phyloP scores from a whole-genome alignment of 1,140 invertebrate genomes.

The Belonocnema kinseyi region DNA sequence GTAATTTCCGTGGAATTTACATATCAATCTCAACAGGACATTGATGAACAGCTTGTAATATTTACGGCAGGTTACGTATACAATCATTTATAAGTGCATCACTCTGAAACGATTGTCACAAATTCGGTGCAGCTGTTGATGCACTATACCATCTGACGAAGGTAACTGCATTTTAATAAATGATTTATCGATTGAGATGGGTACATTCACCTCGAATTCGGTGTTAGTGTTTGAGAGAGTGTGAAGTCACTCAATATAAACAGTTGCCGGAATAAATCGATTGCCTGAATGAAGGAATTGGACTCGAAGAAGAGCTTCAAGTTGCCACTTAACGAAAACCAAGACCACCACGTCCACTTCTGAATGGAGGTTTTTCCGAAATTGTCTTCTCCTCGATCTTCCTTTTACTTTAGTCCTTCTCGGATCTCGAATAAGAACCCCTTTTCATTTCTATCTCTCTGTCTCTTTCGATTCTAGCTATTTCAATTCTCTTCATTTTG shows the following conservation, averaged over 20 bases:
- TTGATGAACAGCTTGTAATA: slow-evolving; percentile 10
- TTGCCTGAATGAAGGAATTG: slow-evolving; percentile 14
- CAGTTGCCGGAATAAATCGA: slow-evolving; percentile 3
- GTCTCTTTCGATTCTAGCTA: neutral
- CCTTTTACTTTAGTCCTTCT: neutral
- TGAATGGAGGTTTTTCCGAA: slow-evolving; percentile 14
- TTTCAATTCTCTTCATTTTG: slow-evolving; percentile 24
- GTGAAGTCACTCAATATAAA: slow-evolving; percentile 4
- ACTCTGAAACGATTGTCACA: neutral
- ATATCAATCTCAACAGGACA: neutral
- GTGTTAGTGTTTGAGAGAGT: slow-evolving; percentile 23
- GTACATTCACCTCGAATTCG: slow-evolving; percentile 11
- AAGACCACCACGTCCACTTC: slow-evolving; percentile 25
- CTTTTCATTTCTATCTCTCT: slow-evolving; percentile 3
- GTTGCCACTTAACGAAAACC: slow-evolving; percentile 31
- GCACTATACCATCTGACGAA: slow-evolving; percentile 4
- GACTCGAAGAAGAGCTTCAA: slow-evolving; percentile 24
- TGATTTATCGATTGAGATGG: slow-evolving; percentile 22
- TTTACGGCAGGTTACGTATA: neutral
- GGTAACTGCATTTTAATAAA: slow-evolving; percentile 19
- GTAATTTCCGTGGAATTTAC: slow-evolving; percentile 8
- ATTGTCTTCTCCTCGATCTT: slow-evolving; percentile 31
- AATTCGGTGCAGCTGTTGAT: neutral
- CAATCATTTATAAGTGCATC: slow-evolving; percentile 1
- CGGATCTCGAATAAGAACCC: neutral